Conservation (phyloP, 2,888 invertebrate genomes). For the Papilio demoleus region DNA sequence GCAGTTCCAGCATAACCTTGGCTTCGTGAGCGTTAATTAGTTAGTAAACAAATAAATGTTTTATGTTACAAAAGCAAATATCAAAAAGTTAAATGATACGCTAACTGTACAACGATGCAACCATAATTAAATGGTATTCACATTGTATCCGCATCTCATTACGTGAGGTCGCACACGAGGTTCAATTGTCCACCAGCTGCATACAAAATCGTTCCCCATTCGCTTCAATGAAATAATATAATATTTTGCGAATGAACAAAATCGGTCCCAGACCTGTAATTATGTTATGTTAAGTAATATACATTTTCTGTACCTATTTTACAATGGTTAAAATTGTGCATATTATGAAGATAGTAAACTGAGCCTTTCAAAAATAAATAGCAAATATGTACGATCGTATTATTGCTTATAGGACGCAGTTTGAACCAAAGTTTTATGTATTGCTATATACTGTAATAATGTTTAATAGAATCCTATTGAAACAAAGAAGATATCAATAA, state of each 20-base stretch:
- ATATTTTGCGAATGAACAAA: constrained; percentile 3
- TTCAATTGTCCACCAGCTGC: constrained; percentile 36
- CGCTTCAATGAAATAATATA: constrained; percentile 31
- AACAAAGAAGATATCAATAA: not conserved
- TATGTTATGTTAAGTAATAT: not conserved
- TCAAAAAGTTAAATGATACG: constrained; percentile 7
- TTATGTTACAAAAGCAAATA: not conserved
- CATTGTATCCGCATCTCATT: constrained; percentile 40
- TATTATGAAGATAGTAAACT: too few relatives aligned
- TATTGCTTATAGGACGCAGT: too few relatives aligned
- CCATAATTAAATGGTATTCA: constrained; percentile 35
- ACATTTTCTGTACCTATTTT: not conserved
- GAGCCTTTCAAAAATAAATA: constrained; percentile 8
- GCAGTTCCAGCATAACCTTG: too few relatives aligned
- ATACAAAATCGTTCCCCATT: constrained; percentile 25
- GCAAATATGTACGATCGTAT: not conserved
- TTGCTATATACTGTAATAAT: too few relatives aligned
- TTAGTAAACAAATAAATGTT: not conserved
- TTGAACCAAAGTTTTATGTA: too few relatives aligned
- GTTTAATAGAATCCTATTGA: not conserved
- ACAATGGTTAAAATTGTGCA: too few relatives aligned
- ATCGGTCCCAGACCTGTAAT: constrained; percentile 1
- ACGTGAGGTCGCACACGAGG: constrained; percentile 31
- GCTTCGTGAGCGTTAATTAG: not conserved
- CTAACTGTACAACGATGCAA: not conserved